These are phyloP conservation scores for Melolontha melolontha DNA, from an alignment of 2,888 invertebrate species.

Conservation along the genomic window DNA sequence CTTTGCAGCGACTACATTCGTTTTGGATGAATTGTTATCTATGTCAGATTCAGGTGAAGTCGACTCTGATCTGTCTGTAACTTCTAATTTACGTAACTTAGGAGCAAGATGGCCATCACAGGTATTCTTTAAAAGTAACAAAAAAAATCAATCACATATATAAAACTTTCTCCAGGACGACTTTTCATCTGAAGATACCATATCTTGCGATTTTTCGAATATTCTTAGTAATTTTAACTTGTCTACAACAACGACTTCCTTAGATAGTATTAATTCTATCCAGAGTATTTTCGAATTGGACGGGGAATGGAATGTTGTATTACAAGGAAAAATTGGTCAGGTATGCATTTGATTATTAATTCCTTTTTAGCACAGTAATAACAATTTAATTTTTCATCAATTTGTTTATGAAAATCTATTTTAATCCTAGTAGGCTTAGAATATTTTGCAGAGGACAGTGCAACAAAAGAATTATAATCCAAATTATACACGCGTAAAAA, in stretches of 20 bases:
- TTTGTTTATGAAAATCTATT: too few relatives aligned
- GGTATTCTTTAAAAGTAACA: slow-evolving; percentile 8
- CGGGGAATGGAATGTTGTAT: slow-evolving; percentile 71
- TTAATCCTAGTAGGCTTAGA: slow-evolving; percentile 4
- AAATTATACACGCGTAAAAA: too few relatives aligned
- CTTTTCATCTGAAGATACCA: slow-evolving; percentile 49
- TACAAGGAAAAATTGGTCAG: slow-evolving; percentile 74
- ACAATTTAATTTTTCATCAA: slow-evolving; percentile 59
- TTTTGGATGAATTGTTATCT: slow-evolving; percentile 50
- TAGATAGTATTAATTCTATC: slow-evolving; percentile 66
- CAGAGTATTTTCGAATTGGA: slow-evolving; percentile 71
- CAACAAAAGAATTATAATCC: too few relatives aligned
- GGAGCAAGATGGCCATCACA: slow-evolving; percentile 42
- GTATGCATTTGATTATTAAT: slow-evolving; percentile 56
- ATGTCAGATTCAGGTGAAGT: slow-evolving; percentile 51
- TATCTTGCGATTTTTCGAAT: slow-evolving; percentile 61
- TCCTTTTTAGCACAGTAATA: slow-evolving; percentile 57
- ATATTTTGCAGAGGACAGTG: too few relatives aligned
- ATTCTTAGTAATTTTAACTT: slow-evolving; percentile 61
- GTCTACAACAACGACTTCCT: slow-evolving; percentile 60
- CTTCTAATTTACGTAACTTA: slow-evolving; percentile 50
- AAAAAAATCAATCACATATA: too few relatives aligned
- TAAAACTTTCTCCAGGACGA: slow-evolving; percentile 8
- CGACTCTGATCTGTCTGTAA: slow-evolving; percentile 53
- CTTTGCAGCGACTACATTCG: slow-evolving; percentile 50